Evolutionary conservation across 2,888 invertebrate species (phyloP), one percentile per base, ranked within the genome.

Genomic region (Elysia crispata): DNA sequence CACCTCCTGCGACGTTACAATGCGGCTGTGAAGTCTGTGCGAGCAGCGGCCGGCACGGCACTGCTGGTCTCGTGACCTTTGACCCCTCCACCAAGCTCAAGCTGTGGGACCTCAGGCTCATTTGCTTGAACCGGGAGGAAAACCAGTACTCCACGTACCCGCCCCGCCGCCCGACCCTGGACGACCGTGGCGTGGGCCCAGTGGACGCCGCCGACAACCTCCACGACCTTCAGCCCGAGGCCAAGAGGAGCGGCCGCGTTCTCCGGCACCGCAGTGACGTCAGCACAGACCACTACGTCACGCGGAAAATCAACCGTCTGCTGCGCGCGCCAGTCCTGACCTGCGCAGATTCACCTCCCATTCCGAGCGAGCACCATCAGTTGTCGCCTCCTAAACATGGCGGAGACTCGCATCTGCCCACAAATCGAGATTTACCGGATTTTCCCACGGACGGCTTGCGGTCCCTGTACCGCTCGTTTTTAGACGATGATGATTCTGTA

Each of bases 111-210:
- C 67, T 79, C n/a, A 15, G 67, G 23, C 66, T 74, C 11, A 66
- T 74, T 30, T 33, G 54, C 6, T 25, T 67, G 18, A 79, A 79
- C 57, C 23, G 54, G 11, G 79, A 79, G 49, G 73, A 74, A 28
- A 79, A 79, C 31, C 50, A 74, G 18, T 79, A 79, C 49, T 79
- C 79, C 15, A 79, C 79, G 5, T 79, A 74, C 49, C 79, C 79
- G 20, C 50, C 67, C n/a, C 62, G 79, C n/a, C 50, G 41, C 64
- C 41, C 54, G 18, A 54, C 25, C 18, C n/a, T 18, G 23, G 79
- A 74, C 49, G 74, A 74, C 15, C 20, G 23, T 25, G 50, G 41
- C 18, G 31, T 74, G 0, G 74, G 79, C 0, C 23, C 33, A 13
- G 54, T 67, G 11, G 23, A n/a, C 20, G 30, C 67, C 5, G 49